Base-by-base conservation (phyloP, 2,797 vertebrate species). In the Arnoldichthys spilopterus region DNA sequence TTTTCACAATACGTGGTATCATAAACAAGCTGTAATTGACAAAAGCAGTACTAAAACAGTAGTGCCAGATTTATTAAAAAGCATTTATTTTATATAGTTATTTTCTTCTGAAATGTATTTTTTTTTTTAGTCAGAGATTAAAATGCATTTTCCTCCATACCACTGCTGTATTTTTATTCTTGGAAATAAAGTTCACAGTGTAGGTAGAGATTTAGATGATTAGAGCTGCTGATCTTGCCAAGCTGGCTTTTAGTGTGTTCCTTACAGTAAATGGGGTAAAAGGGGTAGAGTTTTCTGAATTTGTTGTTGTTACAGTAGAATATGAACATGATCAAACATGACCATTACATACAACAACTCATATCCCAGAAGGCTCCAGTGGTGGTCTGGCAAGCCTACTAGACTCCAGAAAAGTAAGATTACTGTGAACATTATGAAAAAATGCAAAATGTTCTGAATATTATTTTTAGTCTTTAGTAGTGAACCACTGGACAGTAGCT, bases 211-310 rank as follows among this genome's bases (percentile, higher is more conserved):
- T 67, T 67, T 47, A 8, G 40, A 28, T 13, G 62, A 37, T 64
- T 37, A 37, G 34, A 64, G n/a, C 62, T 64, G 32, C n/a, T 37
- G 9, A 67, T 47, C 47, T 5, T 67, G 63, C 63, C 2, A 24
- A 67, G 13, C n/a, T 24, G 40, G 30, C 16, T 28, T 67, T 67
- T 22, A 16, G 4, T 26, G 37, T 67, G 64, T 37, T 43, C 40
- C n/a, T 8, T 67, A 47, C 64, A 67, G 64, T 67, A 45, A 47
- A 24, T 47, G 13, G 64, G 64, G 64, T 67, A 45, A 47, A 24
- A 26, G 13, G 64, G 64, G 13, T 26, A 15, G 40, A 32, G 28
- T 61, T 61, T 61, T 22, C 64, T 26, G 64, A 37, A 37, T 26
- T 24, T 24, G 37, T 43, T 67, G 13, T 16, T 2, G 12, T 72